Conservation (phyloP, 1,140 invertebrate species). For the Danaus plexippus region DNA sequence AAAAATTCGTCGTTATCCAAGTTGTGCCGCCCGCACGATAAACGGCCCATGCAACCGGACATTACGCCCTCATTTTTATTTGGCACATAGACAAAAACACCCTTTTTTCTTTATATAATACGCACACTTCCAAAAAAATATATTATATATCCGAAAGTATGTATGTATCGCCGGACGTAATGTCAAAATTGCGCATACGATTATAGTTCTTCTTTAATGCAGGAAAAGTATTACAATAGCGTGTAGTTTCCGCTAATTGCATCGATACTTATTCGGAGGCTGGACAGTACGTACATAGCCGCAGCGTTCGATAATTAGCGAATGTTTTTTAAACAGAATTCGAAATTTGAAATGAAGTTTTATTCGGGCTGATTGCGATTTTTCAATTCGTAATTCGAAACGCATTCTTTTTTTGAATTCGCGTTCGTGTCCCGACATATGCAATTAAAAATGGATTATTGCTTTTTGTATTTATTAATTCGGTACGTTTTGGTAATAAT, state of each 20-base stretch:
- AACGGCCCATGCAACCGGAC: constrained; percentile 61
- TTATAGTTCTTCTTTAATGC: constrained; percentile 29
- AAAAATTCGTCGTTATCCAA: constrained; percentile 10
- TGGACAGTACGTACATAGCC: constrained; percentile 40
- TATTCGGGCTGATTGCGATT: constrained; percentile 58
- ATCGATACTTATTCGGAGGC: constrained; percentile 29
- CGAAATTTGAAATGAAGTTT: constrained; percentile 67
- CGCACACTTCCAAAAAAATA: constrained; percentile 39
- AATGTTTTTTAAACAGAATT: constrained; percentile 67
- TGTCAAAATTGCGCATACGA: constrained; percentile 32
- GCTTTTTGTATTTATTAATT: constrained; percentile 32
- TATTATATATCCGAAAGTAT: constrained; percentile 39
- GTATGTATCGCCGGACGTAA: constrained; percentile 24
- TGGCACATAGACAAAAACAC: constrained; percentile 71
- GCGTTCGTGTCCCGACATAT: constrained; percentile 31
- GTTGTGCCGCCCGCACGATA: constrained; percentile 38
- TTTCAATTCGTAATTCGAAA: constrained; percentile 51
- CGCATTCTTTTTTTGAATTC: constrained; percentile 37
- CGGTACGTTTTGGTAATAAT: constrained; percentile 20
- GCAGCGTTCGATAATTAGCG: constrained; percentile 63
- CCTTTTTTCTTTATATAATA: constrained; percentile 64
- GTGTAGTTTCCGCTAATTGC: constrained; percentile 22
- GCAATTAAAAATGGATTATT: constrained; percentile 41
- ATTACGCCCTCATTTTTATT: constrained; percentile 71
- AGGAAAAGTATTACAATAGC: constrained; percentile 25